Conservation (phyloP, 2,113 vertebrate genomes). For the Podarcis muralis region DNA sequence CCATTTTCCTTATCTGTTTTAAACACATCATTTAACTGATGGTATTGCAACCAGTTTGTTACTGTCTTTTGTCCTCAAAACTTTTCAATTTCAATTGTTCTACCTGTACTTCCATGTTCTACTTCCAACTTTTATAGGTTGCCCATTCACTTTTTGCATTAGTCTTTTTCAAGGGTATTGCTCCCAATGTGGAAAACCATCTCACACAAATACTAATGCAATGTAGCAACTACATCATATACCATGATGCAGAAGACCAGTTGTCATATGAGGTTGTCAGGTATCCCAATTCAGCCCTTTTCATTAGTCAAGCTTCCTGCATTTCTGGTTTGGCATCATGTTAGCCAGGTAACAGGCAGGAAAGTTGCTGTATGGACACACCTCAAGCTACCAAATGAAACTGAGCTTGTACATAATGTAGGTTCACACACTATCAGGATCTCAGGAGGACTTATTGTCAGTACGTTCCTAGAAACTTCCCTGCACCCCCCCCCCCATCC, state of each 20-base stretch:
- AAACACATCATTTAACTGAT: too few species aligned
- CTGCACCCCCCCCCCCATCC: neutral
- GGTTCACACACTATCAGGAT: neutral
- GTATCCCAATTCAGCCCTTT: neutral
- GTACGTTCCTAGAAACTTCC: slow-evolving; percentile 17
- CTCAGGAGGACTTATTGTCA: neutral
- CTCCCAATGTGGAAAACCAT: too few species aligned
- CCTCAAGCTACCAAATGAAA: neutral
- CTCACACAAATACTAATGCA: too few species aligned
- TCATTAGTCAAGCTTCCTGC: neutral
- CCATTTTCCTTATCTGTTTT: too few species aligned
- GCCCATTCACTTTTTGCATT: too few species aligned
- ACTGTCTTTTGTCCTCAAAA: too few species aligned
- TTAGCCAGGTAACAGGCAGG: neutral
- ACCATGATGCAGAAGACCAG: neutral
- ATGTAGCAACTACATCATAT: neutral
- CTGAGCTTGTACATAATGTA: neutral
- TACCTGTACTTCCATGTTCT: too few species aligned
- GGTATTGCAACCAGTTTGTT: too few species aligned
- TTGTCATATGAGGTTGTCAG: too few species aligned
- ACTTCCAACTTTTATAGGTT: too few species aligned
- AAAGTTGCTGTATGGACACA: neutral
- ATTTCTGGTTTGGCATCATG: neutral
- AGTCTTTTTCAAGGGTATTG: too few species aligned
- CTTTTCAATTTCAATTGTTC: too few species aligned